phyloP scores from a whole-genome alignment of 2,113 vertebrate species.

The Phalacrocorax carbo region DNA sequence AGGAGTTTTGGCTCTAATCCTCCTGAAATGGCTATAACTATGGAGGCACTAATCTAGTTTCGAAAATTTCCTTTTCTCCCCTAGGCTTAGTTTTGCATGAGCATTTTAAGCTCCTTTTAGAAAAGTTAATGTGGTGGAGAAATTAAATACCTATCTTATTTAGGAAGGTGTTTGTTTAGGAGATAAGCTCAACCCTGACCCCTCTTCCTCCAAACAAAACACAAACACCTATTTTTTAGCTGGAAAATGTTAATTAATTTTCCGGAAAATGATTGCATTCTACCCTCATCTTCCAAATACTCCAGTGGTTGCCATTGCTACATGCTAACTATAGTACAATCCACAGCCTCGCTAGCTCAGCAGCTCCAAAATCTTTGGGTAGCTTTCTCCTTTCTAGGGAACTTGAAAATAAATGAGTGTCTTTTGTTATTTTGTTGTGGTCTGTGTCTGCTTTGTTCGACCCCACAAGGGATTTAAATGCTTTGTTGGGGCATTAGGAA shows the following conservation, averaged over 20 bases:
- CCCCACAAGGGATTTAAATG: conserved; percentile 48
- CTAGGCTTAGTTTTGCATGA: conserved; percentile 21
- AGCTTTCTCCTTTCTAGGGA: conserved; percentile 28
- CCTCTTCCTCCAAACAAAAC: conserved; percentile 32
- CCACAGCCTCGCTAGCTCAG: neutral
- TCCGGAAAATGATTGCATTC: conserved; percentile 18
- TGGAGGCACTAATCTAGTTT: conserved; percentile 5
- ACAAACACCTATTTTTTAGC: conserved; percentile 34
- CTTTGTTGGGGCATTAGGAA: conserved; percentile 45
- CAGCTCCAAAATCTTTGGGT: conserved; percentile 9
- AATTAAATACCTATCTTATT: conserved; percentile 41
- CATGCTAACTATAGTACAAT: neutral
- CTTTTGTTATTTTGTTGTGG: conserved; percentile 68
- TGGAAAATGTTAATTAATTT: conserved; percentile 57
- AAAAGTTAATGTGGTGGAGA: conserved; percentile 37
- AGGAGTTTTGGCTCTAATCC: neutral
- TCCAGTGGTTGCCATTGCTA: neutral
- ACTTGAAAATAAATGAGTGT: conserved; percentile 59
- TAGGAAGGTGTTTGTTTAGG: conserved; percentile 53
- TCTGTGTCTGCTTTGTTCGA: conserved; percentile 55
- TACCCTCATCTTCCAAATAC: neutral
- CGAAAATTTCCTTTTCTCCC: conserved; percentile 13
- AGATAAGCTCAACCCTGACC: conserved; percentile 50
- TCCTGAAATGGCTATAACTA: neutral
- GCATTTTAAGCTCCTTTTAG: conserved; percentile 46